A percentile compares a stretch with the other conserved stretches of the same genome.
Conservation (phyloP, 2,888 invertebrate species). For the Rutpela maculata region DNA sequence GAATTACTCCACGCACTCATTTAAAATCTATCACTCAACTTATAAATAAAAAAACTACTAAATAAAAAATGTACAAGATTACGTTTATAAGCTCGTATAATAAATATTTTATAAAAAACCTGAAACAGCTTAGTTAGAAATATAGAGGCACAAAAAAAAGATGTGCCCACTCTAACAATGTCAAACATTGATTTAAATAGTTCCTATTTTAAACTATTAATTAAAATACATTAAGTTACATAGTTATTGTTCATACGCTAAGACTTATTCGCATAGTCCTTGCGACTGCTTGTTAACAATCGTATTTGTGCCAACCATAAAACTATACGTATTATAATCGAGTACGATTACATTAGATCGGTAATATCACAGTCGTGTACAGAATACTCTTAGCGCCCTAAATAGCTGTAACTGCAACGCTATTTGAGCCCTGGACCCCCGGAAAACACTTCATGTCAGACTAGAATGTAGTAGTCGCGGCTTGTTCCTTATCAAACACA, state of each 20-base stretch:
- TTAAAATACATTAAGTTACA: conserved; percentile 51
- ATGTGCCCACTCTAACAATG: conserved; percentile 69
- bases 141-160: conserved; percentile 61
- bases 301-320: conserved; percentile 62
- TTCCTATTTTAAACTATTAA: conserved; percentile 46
- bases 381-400: conserved; percentile 73
- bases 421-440: conserved; percentile 58
- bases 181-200: conserved; percentile 39
- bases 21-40: conserved; percentile 55
- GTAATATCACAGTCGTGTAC: conserved; percentile 73
- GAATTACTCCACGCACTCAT: conserved; percentile 44
- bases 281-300: conserved; percentile 65
- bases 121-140: conserved; percentile 56
- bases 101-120: conserved; percentile 51
- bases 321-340: conserved; percentile 64
- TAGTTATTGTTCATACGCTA: conserved; percentile 67
- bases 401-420: conserved; percentile 74
- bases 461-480: conserved; percentile 55
- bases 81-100: conserved; percentile 48
- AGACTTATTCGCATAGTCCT: conserved; percentile 67
- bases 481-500: conserved; percentile 38
- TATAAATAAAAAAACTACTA: conserved; percentile 55
- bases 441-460: conserved; percentile 47
- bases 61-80: conserved; percentile 56
- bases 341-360: conserved; percentile 65